A percentile compares a stretch with the other conserved stretches of the same genome.
phyloP scores from a whole-genome alignment of 2,797 vertebrate species.

The Australoheros facetus region DNA sequence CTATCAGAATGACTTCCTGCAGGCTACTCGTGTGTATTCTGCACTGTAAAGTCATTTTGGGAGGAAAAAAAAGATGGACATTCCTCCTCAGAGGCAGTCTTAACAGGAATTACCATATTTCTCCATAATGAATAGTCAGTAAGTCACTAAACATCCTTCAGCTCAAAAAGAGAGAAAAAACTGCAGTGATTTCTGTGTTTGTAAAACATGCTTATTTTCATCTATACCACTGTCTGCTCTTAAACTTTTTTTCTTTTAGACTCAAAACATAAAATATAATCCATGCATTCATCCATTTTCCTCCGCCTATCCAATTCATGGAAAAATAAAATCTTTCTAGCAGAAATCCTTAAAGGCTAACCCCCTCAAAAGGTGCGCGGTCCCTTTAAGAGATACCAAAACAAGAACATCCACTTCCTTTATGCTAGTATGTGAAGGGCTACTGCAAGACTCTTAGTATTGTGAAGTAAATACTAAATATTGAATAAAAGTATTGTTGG shows the following conservation, averaged over 20 bases:
- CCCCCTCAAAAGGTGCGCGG: constrained; percentile 16
- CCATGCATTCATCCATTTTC: too few species aligned
- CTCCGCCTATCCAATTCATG: not conserved
- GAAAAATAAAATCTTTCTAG: not conserved
- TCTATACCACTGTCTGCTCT: not conserved
- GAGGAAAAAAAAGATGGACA: fast-evolving
- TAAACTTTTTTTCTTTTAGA: not conserved
- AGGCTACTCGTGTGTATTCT: too few species aligned
- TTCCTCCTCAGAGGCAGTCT: not conserved
- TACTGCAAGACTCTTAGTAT: not conserved
- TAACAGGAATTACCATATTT: not conserved
- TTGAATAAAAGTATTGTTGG: not conserved
- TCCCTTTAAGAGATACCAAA: constrained; percentile 68
- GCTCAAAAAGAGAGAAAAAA: not conserved
- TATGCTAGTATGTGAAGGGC: not conserved
- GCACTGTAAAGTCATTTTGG: not conserved
- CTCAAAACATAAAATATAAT: not conserved
- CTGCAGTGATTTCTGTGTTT: not conserved
- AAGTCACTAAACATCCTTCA: not conserved
- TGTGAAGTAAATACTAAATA: not conserved
- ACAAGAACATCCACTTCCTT: constrained; percentile 43
- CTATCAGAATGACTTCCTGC: too few species aligned
- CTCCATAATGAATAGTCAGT: not conserved
- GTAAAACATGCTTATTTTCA: not conserved
- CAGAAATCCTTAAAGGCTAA: not conserved